These are phyloP conservation scores for Darevskia mixta DNA, from an alignment of 2,797 vertebrate species.

Conservation along the genomic window DNA sequence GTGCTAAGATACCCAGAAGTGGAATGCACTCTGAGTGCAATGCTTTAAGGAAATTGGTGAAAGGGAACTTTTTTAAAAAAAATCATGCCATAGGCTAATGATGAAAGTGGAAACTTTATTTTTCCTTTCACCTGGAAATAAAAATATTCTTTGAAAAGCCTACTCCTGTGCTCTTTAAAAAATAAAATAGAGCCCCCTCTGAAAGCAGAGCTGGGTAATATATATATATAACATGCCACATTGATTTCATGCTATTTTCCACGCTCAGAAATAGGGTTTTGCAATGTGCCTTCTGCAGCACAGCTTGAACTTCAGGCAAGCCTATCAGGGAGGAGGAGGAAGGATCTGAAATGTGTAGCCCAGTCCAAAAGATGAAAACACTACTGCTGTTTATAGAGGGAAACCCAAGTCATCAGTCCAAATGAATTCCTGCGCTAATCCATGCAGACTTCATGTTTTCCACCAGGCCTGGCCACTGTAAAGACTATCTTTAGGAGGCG, in stretches of 20 bases:
- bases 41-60: constrained; percentile 12
- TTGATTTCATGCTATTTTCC: constrained; percentile 61
- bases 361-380: constrained; percentile 72
- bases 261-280: constrained; percentile 37
- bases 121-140: constrained; percentile 69
- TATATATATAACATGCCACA: constrained; percentile 16
- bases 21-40: constrained; percentile 22
- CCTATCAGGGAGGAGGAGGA: constrained; percentile 53
- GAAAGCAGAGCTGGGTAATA: constrained; percentile 50
- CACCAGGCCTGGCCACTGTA: constrained; percentile 75
- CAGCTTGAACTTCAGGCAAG: constrained; percentile 63
- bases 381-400: constrained; percentile 88
- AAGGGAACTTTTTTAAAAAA: constrained; percentile 1
- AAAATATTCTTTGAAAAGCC: constrained; percentile 58
- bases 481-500: constrained; percentile 86
- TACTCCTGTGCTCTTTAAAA: constrained; percentile 16
- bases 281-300: constrained; percentile 46
- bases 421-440: constrained; percentile 81
- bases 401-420: constrained; percentile 84
- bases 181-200: constrained; percentile 36
- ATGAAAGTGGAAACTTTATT: constrained; percentile 37
- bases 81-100: constrained; percentile 13
- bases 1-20: not conserved
- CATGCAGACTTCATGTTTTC: constrained; percentile 86
- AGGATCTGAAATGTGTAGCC: constrained; percentile 75